Percentiles rank a stretch among this genome's conserved stretches.
phyloP scores from a whole-genome alignment of 2,113 vertebrate species.

The Lanius collurio region DNA sequence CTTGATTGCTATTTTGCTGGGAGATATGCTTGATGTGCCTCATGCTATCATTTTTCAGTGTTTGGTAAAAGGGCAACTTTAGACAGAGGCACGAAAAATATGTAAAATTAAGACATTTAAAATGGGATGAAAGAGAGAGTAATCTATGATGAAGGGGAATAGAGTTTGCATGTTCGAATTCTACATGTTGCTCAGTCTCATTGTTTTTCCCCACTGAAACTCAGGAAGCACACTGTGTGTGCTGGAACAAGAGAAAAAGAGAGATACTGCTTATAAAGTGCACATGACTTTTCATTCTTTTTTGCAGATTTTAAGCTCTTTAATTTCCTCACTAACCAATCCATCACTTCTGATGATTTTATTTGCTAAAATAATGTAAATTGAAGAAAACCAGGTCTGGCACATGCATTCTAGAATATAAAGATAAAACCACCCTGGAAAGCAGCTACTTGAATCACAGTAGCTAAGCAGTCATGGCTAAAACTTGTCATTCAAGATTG shows the following conservation, averaged over 20 bases:
- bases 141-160: not conserved
- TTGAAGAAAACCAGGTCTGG: not conserved
- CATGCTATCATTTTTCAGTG: not conserved
- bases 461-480: not conserved
- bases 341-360: not conserved
- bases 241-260: not conserved
- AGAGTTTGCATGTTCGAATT: not conserved
- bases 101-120: not conserved
- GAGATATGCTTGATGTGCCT: not conserved
- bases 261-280: not conserved
- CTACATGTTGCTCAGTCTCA: not conserved
- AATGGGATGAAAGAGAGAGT: not conserved
- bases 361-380: not conserved
- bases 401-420: not conserved
- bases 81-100: not conserved
- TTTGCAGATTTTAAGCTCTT: not conserved
- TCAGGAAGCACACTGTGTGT: not conserved
- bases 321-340: not conserved
- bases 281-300: not conserved
- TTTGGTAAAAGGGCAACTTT: not conserved
- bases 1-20: not conserved
- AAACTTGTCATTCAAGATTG: not conserved
- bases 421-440: not conserved
- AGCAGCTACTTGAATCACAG: not conserved
- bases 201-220: not conserved